Percentiles rank a stretch among this genome's conserved stretches.
These are phyloP conservation scores for Tiliqua scincoides DNA, from an alignment of 2,113 vertebrate genomes.

Conservation along the genomic window DNA sequence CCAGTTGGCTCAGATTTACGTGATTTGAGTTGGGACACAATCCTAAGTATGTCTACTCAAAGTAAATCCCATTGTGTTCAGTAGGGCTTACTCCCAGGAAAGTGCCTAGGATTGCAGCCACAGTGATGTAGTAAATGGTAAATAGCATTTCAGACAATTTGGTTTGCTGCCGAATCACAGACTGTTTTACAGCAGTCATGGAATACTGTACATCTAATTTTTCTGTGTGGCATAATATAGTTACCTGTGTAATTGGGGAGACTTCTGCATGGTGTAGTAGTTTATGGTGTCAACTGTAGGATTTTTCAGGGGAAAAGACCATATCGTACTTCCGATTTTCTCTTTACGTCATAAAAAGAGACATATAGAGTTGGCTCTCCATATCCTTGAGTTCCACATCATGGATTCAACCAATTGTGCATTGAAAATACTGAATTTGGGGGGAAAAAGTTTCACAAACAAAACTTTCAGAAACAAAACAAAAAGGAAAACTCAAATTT, in stretches of 20 bases:
- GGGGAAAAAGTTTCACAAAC: too few species aligned
- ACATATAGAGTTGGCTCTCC: too few species aligned
- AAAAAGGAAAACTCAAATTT: too few species aligned
- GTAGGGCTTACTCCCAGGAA: too few species aligned
- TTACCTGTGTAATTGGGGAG: not conserved
- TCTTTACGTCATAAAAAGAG: not conserved
- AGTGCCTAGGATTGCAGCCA: too few species aligned
- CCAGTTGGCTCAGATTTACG: not conserved
- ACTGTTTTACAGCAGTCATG: not conserved
- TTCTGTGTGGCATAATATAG: not conserved
- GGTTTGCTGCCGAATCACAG: not conserved
- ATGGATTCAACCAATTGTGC: too few species aligned
- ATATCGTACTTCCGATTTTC: not conserved
- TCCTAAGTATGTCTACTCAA: too few species aligned
- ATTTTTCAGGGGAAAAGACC: not conserved
- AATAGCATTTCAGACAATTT: not conserved
- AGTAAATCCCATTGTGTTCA: too few species aligned
- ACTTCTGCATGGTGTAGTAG: not conserved
- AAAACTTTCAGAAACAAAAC: too few species aligned
- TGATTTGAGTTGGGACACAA: too few species aligned
- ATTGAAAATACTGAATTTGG: too few species aligned
- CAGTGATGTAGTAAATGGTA: not conserved
- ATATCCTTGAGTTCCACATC: too few species aligned
- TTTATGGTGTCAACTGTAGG: not conserved
- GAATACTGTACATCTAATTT: not conserved